phyloP scores from a whole-genome alignment of 1,140 invertebrate species.

The Drusus annulatus region DNA sequence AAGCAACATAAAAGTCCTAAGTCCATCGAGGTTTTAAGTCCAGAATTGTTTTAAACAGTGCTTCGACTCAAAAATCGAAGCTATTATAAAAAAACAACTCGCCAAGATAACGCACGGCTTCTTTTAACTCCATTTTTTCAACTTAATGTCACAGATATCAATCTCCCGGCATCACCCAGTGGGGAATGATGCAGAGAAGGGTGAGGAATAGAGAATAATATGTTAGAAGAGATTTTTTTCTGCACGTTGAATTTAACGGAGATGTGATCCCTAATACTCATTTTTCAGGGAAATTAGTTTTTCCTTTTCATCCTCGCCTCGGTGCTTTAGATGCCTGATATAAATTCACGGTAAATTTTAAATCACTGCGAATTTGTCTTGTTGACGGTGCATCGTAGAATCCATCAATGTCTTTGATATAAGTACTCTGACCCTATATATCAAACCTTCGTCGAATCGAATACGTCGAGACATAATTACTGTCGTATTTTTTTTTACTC shows the following conservation, averaged over 20 bases:
- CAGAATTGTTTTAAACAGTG: no score
- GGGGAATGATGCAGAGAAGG: conserved; percentile 3
- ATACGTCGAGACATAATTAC: no score
- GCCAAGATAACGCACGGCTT: conserved; percentile 24
- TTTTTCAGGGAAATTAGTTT: conserved; percentile 57
- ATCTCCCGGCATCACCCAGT: conserved; percentile 24
- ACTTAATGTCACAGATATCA: conserved; percentile 37
- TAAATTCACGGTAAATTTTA: conserved; percentile 35
- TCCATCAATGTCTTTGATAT: background rate
- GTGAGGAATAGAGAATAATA: conserved; percentile 22
- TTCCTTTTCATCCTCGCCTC: conserved; percentile 36
- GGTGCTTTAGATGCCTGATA: conserved; percentile 19
- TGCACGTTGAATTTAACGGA: conserved; percentile 48
- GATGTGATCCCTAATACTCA: conserved; percentile 55
- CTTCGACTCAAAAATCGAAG: no score
- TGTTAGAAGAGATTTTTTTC: conserved; percentile 49
- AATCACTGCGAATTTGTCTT: conserved; percentile 28
- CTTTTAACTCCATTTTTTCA: conserved; percentile 27
- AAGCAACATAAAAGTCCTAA: no score
- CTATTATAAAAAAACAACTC: background rate
- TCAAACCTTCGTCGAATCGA: no score
- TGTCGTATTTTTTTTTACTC: no score
- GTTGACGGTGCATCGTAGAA: conserved; percentile 4
- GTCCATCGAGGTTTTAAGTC: no score
- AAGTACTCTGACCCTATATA: background rate